A percentile compares a stretch with the other conserved stretches of the same genome.
phyloP scores from a whole-genome alignment of 2,113 vertebrate genomes.

The Cheilinus undulatus region DNA sequence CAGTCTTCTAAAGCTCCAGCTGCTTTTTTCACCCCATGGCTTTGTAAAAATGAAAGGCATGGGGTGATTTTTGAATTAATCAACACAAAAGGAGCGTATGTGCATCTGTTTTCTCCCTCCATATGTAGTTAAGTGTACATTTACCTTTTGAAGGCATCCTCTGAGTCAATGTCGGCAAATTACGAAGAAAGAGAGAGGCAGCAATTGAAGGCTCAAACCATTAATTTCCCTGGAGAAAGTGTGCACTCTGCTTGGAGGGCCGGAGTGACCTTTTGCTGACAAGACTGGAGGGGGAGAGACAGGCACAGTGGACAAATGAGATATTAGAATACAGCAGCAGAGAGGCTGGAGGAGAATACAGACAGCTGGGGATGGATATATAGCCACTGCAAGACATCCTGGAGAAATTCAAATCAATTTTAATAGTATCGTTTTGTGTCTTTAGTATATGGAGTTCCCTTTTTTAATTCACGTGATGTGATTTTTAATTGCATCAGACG shows the following conservation, averaged over 20 bases:
- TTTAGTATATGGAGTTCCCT: background rate
- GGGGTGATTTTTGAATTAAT: constrained; percentile 59
- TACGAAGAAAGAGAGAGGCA: constrained; percentile 68
- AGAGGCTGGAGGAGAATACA: constrained; percentile 55
- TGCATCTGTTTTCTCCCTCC: constrained; percentile 33
- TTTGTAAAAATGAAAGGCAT: background rate
- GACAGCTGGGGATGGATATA: constrained; percentile 27
- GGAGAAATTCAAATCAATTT: background rate
- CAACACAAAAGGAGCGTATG: constrained; percentile 40
- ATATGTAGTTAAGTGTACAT: constrained; percentile 27
- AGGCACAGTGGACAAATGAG: constrained; percentile 81
- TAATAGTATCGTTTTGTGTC: background rate
- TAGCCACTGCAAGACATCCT: constrained; percentile 27
- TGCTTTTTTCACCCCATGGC: background rate
- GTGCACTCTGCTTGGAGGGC: constrained; percentile 73
- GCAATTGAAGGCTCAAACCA: constrained; percentile 76
- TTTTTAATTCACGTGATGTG: background rate
- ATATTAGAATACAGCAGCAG: constrained; percentile 70
- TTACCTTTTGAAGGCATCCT: constrained; percentile 76
- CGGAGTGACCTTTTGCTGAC: constrained; percentile 83
- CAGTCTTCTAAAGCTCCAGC: constrained; percentile 9
- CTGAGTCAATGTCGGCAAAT: constrained; percentile 77
- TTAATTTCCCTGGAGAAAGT: constrained; percentile 84
- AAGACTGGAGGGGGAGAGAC: constrained; percentile 70
- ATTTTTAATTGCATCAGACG: constrained; percentile 4